Percentiles rank a stretch among this genome's conserved stretches.
These are phyloP conservation scores for Brienomyrus longianalis DNA, from an alignment of 2,113 vertebrate genomes.

Conservation along the genomic window DNA sequence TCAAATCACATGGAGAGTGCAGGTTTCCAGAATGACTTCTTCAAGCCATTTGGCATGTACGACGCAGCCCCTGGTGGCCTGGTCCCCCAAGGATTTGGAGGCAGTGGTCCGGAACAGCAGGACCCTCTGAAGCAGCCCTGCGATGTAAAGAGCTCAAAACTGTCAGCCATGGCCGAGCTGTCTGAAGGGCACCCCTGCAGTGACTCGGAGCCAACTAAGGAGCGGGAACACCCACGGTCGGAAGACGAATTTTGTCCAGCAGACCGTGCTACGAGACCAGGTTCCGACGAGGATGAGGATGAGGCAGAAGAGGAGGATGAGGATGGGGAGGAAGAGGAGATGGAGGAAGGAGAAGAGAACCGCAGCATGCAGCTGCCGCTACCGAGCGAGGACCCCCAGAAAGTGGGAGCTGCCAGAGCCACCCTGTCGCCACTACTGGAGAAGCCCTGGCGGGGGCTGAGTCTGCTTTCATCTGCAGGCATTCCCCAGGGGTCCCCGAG, in stretches of 20 bases:
- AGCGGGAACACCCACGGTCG: constrained; percentile 63
- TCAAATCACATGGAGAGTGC: constrained; percentile 71
- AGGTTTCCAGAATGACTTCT: constrained; percentile 83
- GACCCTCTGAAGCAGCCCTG: constrained; percentile 57
- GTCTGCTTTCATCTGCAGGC: constrained; percentile 71
- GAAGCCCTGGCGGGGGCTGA: constrained; percentile 83
- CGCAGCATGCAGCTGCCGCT: constrained; percentile 49
- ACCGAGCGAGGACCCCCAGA: constrained; percentile 56
- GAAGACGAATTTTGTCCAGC: constrained; percentile 75
- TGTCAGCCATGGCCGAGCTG: constrained; percentile 63
- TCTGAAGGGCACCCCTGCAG: constrained; percentile 77
- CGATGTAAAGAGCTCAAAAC: constrained; percentile 63
- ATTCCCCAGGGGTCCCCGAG: constrained; percentile 74
- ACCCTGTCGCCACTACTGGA: constrained; percentile 62
- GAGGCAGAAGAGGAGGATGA: constrained; percentile 51
- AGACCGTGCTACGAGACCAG: constrained; percentile 56
- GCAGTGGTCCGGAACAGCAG: constrained; percentile 48
- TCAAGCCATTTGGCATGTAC: constrained; percentile 83
- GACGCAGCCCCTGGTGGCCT: constrained; percentile 61
- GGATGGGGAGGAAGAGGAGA: constrained; percentile 34
- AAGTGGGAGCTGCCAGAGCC: constrained; percentile 50
- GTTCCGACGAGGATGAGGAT: constrained; percentile 51
- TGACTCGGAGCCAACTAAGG: constrained; percentile 77
- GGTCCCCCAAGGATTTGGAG: constrained; percentile 60
- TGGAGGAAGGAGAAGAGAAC: constrained; percentile 21